Evolutionary conservation across 1,140 invertebrate genomes (phyloP).

Genomic region (Diorhabda sublineata): DNA sequence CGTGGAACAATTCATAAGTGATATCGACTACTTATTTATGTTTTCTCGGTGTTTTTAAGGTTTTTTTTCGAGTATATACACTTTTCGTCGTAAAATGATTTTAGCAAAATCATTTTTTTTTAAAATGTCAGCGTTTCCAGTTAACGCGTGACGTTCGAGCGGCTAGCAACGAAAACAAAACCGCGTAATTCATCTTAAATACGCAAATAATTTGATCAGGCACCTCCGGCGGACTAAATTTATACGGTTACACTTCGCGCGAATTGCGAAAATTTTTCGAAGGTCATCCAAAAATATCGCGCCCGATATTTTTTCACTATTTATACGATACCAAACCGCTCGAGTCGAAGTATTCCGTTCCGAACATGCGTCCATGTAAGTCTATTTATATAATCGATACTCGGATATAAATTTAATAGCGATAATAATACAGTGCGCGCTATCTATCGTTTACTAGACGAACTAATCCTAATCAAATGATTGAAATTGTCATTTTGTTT

Average conservation of each 20-base stretch:
- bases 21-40: too few species aligned
- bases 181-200: not conserved
- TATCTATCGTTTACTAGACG: too few species aligned
- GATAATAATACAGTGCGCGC: too few species aligned
- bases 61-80: too few species aligned
- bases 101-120: too few species aligned
- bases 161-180: too few species aligned
- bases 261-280: slow-evolving; percentile 9
- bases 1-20: too few species aligned
- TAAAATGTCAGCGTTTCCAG: too few species aligned
- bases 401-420: too few species aligned
- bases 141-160: too few species aligned
- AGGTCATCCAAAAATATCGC: slow-evolving; percentile 18
- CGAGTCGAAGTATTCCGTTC: slow-evolving; percentile 6
- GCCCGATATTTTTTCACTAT: slow-evolving; percentile 15
- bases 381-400: not conserved
- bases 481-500: slow-evolving; percentile 18
- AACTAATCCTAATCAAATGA: not conserved
- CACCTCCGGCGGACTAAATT: not conserved
- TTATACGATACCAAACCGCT: slow-evolving; percentile 6
- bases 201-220: not conserved
- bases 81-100: too few species aligned
- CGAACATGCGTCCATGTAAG: slow-evolving; percentile 16
- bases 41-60: too few species aligned
- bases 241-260: slow-evolving; percentile 9